These are phyloP conservation scores for Erebia ligea DNA, from an alignment of 2,888 invertebrate species.

Conservation along the genomic window DNA sequence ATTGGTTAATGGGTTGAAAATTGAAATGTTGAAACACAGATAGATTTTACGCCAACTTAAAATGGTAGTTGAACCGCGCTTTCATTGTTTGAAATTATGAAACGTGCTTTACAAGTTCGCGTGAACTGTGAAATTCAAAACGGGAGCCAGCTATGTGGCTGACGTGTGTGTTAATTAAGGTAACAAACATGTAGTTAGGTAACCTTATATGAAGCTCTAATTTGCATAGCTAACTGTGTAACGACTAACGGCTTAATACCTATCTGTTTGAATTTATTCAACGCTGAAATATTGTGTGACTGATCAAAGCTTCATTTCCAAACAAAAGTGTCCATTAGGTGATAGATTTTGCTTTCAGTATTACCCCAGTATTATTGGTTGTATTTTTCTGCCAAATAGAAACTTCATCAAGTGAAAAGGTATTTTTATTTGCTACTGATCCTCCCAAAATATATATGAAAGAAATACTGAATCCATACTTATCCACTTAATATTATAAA, in stretches of 20 bases:
- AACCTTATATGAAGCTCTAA: neutral
- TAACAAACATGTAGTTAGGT: neutral
- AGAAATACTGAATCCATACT: too few species aligned
- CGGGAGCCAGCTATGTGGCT: neutral
- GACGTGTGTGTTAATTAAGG: conserved; percentile 1
- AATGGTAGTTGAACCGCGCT: neutral
- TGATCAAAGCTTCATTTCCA: too few species aligned
- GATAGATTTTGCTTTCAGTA: too few species aligned
- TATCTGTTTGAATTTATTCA: conserved; percentile 1
- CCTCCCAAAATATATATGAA: too few species aligned
- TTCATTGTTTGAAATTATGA: conserved; percentile 13
- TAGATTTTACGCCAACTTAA: neutral
- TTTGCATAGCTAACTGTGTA: neutral
- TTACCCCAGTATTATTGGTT: too few species aligned
- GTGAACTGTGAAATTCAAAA: conserved; percentile 7
- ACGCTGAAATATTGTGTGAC: neutral
- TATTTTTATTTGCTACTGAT: too few species aligned
- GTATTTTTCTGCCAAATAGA: too few species aligned
- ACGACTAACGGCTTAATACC: neutral
- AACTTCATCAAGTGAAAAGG: too few species aligned
- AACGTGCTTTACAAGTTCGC: neutral
- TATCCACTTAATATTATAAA: too few species aligned
- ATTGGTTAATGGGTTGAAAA: too few species aligned
- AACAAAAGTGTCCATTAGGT: too few species aligned
- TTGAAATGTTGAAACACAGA: neutral